Base-by-base conservation (phyloP, 2,113 vertebrate species). In the Phasianus colchicus region DNA sequence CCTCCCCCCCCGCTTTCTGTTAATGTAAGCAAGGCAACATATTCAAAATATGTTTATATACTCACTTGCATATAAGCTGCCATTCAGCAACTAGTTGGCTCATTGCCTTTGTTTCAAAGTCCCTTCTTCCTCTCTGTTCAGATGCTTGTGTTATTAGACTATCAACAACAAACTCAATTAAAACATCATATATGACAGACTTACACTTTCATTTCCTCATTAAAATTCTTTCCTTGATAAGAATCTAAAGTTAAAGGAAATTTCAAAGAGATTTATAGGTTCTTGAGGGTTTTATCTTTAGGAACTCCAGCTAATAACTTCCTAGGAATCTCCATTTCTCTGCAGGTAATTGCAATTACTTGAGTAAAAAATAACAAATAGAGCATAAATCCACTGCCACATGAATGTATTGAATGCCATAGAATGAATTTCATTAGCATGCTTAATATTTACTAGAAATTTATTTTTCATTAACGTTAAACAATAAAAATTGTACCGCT, bases 391-490 rank as follows among this genome's bases (percentile, higher is more conserved):
- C 79, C 86, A 89, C 90, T 25, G 5, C 36, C 77, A 81, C n/a
- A n/a, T n/a, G n/a, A n/a, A n/a, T n/a, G n/a, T n/a, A n/a, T n/a
- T n/a, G n/a, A n/a, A n/a, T n/a, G n/a, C n/a, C n/a, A n/a, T 67
- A 27, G 65, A 72, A 93, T 76, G 25, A 79, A 94, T 96, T 96
- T 87, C n/a, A 93, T 95, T 92, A 93, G 58, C 63, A 89, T 74
- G 11, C 57, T 84, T 87, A 80, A 86, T 57, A 34, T 78, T 80
- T 89, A 52, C 55, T 50, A 72, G 61, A 96, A 91, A 96, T 94
- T 92, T 94, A 77, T 78, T 91, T 92, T 95, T 95, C 90, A 96
- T 96, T 97, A 97, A 92, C 61, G 63, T 86, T 90, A 63, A 92
- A 90, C 93, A 36, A 95, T 74, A 69, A 93, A 86, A 94, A 97